Evolutionary conservation across 2,113 vertebrate genomes (phyloP).

Genomic region (Menidia beryllina): DNA sequence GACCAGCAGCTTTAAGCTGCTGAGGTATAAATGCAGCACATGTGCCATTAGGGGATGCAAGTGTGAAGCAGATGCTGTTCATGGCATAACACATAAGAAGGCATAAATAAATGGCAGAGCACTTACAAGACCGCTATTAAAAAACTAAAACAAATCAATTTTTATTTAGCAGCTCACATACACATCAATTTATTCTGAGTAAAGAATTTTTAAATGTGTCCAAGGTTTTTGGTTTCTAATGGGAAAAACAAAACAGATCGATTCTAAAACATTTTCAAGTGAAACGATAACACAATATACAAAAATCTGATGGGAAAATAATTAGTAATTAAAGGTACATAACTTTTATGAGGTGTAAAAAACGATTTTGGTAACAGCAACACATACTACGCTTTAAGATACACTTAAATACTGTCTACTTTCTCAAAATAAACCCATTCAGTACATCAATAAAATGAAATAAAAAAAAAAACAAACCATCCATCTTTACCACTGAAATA

Average conservation of each 20-base stretch:
- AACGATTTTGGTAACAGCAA: not conserved
- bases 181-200: not conserved
- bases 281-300: too few relatives aligned
- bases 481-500: not conserved
- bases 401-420: not conserved
- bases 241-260: too few relatives aligned
- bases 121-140: not conserved
- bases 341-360: too few relatives aligned
- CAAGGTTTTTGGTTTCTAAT: too few relatives aligned
- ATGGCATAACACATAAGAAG: not conserved
- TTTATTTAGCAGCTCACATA: not conserved
- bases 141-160: not conserved
- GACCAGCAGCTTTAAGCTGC: slow-evolving; percentile 5
- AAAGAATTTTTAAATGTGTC: not conserved
- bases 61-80: not conserved
- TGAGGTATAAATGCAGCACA: slow-evolving; percentile 2
- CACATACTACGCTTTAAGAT: not conserved
- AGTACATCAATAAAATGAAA: too few relatives aligned
- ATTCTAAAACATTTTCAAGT: too few relatives aligned
- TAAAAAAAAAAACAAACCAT: too few relatives aligned
- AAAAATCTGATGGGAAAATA: not conserved
- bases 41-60: not conserved
- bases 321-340: too few relatives aligned
- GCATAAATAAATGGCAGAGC: not conserved
- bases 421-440: not conserved